Conservation (phyloP, 2,888 invertebrate species). For the Tipula unca region DNA sequence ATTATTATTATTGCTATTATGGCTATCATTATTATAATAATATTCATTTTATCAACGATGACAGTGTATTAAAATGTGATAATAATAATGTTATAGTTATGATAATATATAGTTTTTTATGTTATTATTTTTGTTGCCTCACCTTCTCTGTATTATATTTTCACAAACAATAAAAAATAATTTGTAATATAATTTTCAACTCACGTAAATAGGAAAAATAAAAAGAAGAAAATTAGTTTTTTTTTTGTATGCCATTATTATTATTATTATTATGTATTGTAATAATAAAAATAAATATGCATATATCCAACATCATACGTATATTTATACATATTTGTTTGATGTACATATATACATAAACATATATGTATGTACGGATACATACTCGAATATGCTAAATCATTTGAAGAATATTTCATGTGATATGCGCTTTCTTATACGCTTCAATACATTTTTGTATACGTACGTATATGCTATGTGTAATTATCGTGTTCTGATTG, state of each 20-base stretch:
- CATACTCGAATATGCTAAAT: background rate
- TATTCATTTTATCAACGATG: background rate
- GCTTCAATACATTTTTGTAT: background rate
- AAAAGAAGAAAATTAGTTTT: slow-evolving; percentile 14
- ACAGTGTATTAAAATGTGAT: slow-evolving; percentile 8
- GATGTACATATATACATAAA: background rate
- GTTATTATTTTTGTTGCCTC: background rate
- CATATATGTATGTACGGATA: too few relatives aligned
- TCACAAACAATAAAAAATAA: background rate
- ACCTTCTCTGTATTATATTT: background rate
- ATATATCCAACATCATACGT: background rate
- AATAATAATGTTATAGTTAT: slow-evolving; percentile 14
- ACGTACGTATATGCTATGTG: background rate
- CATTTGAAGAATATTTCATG: background rate
- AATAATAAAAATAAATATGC: background rate
- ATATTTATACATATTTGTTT: background rate
- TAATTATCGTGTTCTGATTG: background rate
- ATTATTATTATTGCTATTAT: background rate
- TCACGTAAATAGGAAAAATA: background rate
- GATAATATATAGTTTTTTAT: background rate
- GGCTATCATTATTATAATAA: background rate
- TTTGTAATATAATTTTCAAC: background rate
- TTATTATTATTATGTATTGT: background rate
- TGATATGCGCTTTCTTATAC: background rate
- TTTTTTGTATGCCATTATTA: background rate